Conservation (phyloP, 2,113 vertebrate species). For the Mohoua ochrocephala region DNA sequence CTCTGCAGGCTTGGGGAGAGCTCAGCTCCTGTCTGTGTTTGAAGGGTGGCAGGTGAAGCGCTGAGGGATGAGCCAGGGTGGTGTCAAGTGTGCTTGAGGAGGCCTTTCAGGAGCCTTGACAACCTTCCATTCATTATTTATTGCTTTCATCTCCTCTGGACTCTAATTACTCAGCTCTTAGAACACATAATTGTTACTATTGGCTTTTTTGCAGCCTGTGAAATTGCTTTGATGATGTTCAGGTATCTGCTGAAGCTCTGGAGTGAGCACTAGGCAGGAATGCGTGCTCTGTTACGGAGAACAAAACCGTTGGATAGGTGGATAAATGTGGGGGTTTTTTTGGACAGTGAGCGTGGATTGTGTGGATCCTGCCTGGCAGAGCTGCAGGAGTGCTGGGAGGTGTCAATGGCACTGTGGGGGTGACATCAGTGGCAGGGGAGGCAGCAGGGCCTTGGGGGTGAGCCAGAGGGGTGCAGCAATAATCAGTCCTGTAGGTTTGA, state of each 20-base stretch:
- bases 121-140: conserved; percentile 5
- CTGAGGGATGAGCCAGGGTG: not conserved
- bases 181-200: not conserved
- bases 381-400: not conserved
- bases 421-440: too few relatives aligned
- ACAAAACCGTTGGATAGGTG: not conserved
- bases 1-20: fast-evolving
- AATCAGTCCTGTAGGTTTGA: not conserved
- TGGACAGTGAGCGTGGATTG: not conserved
- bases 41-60: not conserved
- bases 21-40: not conserved
- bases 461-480: too few relatives aligned
- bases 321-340: too few relatives aligned
- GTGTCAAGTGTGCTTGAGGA: not conserved
- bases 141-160: conserved; percentile 23
- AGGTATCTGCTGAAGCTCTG: not conserved
- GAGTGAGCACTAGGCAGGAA: not conserved
- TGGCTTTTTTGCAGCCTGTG: conserved; percentile 8
- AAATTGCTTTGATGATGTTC: not conserved
- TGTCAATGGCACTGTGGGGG: fast-evolving
- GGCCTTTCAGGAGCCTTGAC: not conserved
- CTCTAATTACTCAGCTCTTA: conserved; percentile 24
- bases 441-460: too few relatives aligned
- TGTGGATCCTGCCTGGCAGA: not conserved
- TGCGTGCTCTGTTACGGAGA: not conserved